phyloP scores from a whole-genome alignment of 2,888 invertebrate genomes.

The Cephonodes hylas region DNA sequence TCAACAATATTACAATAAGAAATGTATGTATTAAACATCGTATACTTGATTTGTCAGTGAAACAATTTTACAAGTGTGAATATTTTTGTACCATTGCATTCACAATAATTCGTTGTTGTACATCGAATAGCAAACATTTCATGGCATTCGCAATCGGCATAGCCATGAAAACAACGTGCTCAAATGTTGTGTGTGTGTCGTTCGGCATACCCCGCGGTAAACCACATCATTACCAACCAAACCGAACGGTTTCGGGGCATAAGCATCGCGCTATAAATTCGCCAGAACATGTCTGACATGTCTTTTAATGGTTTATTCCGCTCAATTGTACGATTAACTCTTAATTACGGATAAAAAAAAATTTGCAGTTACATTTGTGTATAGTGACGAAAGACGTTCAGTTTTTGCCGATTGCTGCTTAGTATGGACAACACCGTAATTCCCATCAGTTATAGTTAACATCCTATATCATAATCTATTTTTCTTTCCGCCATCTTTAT shows the following conservation, averaged over 20 bases:
- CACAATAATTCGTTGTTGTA: not conserved
- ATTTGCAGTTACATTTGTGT: no score
- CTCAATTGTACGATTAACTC: not conserved
- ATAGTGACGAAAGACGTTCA: not conserved
- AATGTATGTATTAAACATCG: no score
- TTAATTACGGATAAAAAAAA: no score
- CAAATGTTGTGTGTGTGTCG: constrained; percentile 22
- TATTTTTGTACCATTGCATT: no score
- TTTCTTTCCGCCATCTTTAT: no score
- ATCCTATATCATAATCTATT: no score
- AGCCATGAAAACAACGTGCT: constrained; percentile 11
- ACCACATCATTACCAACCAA: constrained; percentile 31
- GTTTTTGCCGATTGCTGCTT: no score
- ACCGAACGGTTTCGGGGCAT: constrained; percentile 14
- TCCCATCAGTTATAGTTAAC: no score
- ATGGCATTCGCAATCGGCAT: not conserved
- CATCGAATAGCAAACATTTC: not conserved
- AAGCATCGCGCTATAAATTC: not conserved
- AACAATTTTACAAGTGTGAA: no score
- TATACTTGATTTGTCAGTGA: no score
- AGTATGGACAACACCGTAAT: no score
- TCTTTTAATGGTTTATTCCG: not conserved
- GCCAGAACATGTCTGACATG: not conserved
- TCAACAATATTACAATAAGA: no score
- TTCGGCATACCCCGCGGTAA: constrained; percentile 25